Evolutionary conservation across 1,140 invertebrate species (phyloP).

Genomic region (Aphelenchoides fujianensis): DNA sequence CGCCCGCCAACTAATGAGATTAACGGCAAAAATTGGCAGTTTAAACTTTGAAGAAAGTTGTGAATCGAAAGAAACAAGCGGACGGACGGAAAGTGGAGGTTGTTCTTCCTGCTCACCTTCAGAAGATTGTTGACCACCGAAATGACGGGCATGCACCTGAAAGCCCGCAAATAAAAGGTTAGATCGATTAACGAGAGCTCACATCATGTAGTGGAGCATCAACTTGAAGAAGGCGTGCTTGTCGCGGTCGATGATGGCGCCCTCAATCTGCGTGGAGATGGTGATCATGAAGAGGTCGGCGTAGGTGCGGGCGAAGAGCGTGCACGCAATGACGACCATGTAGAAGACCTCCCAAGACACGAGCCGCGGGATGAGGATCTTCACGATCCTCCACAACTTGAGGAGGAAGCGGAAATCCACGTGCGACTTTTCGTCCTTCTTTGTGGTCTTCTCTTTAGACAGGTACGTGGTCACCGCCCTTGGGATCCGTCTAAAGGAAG

Average conservation of each 20-base stretch:
- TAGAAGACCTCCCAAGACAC: conserved; percentile 70
- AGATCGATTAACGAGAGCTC: not conserved
- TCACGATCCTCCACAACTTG: conserved; percentile 74
- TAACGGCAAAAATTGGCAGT: conserved; percentile 21
- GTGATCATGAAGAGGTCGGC: conserved; percentile 95
- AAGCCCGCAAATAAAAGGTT: not conserved
- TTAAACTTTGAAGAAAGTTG: too few relatives aligned
- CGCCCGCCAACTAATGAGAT: not conserved
- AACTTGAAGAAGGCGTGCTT: conserved; percentile 73
- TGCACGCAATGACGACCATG: conserved; percentile 75
- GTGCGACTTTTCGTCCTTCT: conserved; percentile 77
- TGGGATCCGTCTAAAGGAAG: not conserved
- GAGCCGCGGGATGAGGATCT: conserved; percentile 77
- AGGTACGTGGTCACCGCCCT: not conserved
- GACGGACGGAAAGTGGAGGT: too few relatives aligned
- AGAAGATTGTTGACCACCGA: conserved; percentile 86
- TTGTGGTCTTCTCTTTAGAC: conserved; percentile 37
- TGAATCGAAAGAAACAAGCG: too few relatives aligned
- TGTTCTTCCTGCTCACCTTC: conserved; percentile 73
- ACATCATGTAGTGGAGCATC: conserved; percentile 69
- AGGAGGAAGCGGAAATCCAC: conserved; percentile 79
- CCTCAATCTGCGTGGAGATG: conserved; percentile 71
- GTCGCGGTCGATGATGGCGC: conserved; percentile 85
- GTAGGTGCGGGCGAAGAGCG: conserved; percentile 79
- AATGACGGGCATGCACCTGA: conserved; percentile 63